These are phyloP conservation scores for Tragelaphus oryx DNA, from an alignment of 2,797 vertebrate species.

Conservation along the genomic window DNA sequence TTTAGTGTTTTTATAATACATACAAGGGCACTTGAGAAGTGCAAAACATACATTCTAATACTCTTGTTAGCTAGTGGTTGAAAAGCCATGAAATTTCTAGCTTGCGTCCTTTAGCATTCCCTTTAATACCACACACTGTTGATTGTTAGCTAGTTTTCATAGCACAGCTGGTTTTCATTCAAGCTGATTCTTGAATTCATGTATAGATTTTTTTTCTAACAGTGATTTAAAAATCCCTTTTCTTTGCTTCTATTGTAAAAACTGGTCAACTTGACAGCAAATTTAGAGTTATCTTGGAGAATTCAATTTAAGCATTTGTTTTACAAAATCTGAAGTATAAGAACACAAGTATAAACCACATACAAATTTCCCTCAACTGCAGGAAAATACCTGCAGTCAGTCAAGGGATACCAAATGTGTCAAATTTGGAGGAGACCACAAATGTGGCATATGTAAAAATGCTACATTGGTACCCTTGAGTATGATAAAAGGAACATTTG, in stretches of 20 bases:
- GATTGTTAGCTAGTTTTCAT: conserved; percentile 66
- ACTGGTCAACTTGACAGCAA: not conserved
- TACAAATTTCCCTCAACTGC: not conserved
- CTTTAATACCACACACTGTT: conserved; percentile 38
- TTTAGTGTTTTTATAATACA: not conserved
- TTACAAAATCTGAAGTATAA: not conserved
- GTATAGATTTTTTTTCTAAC: conserved; percentile 23
- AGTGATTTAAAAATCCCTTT: not conserved
- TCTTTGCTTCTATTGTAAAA: conserved; percentile 17
- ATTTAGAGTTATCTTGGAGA: not conserved
- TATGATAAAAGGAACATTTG: conserved; percentile 11
- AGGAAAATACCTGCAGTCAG: not conserved
- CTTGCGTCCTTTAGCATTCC: not conserved
- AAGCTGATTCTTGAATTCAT: not conserved
- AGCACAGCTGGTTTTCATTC: conserved; percentile 5
- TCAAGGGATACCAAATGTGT: not conserved
- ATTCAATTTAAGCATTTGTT: not conserved
- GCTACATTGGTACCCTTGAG: conserved; percentile 34
- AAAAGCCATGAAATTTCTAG: not conserved
- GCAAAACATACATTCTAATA: not conserved
- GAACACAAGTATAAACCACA: not conserved
- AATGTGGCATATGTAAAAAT: not conserved
- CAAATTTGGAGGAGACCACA: not conserved
- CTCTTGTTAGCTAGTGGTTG: conserved; percentile 21
- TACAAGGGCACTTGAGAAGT: not conserved